Base-by-base conservation (phyloP, 2,888 invertebrate species). In the Cecidostiba fungosa region DNA sequence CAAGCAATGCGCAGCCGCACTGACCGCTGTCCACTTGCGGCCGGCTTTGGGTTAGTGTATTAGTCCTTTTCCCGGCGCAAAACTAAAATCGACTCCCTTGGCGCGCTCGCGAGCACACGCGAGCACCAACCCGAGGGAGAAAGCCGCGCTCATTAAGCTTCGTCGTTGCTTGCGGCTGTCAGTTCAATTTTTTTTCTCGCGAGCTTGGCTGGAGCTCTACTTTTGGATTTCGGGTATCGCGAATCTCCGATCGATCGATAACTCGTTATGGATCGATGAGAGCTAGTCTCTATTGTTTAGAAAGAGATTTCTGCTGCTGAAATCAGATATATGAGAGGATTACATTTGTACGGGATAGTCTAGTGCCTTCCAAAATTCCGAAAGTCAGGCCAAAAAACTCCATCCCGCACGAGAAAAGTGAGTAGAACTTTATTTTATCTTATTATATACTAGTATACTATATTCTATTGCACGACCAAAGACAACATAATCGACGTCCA, bases 21-120 rank as follows among this genome's bases (percentile, higher is more conserved):
- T 36, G 82, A 69, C 91, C 91, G 88, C 82, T 91, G 91, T 90
- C 91, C 92, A 90, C 88, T 89, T 85, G 85, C 72, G 77, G 36
- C 23, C 54, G 43, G 19, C 62, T n/a, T 12, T 59, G 47, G 19
- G 59, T 23, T n/a, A 81, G 54, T 26, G 16, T 3, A 1, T 32
- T 66, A 66, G 29, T 66, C 54, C 59, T 72, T 76, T 77, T 76
- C 77, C 73, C 85, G 82, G 62, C 76, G 59, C 69, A 78, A 77
- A 72, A 73, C 73, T 54, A 82, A 85, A 85, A 85, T 85, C 85
- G 85, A 85, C 85, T 72, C 39, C 66, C 66, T 84, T 78, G 59
- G 62, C 82, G 77, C 73, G 76, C 43, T 50, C 59, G 54, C 39
- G 32, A 39, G 70, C n/a, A 47, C 29, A 78, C 62, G 62, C 69